Evolutionary conservation across 2,113 vertebrate species (phyloP).

Genomic region (Phyllostomus discolor): DNA sequence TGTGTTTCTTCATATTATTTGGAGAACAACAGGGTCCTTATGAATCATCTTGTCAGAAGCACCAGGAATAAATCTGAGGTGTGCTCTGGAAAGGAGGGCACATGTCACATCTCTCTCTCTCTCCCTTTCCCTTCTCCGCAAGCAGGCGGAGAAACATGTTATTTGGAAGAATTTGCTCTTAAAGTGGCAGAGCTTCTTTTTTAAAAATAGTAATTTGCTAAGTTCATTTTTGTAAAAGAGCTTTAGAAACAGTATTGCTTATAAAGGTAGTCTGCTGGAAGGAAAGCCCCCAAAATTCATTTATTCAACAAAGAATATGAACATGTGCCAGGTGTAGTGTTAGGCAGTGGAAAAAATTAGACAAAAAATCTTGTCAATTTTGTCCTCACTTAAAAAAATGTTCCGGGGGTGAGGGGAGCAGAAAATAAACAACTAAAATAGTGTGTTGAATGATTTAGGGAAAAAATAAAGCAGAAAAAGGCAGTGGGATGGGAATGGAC

Average conservation of each 20-base stretch:
- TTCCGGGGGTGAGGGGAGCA: neutral
- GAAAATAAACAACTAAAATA: neutral
- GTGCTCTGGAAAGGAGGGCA: neutral
- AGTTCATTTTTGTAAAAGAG: neutral
- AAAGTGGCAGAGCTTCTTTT: neutral
- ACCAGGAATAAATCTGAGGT: conserved; percentile 37
- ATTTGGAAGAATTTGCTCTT: fast-evolving
- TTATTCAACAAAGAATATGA: neutral
- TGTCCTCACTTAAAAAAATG: neutral
- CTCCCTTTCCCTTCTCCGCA: neutral
- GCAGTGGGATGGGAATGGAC: neutral
- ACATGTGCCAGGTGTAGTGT: neutral
- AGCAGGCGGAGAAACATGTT: neutral
- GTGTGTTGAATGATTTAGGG: neutral
- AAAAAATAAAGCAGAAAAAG: neutral
- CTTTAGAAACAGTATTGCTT: neutral
- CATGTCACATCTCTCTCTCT: neutral
- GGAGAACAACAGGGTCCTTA: neutral
- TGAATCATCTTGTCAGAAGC: conserved; percentile 53
- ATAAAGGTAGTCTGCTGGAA: neutral
- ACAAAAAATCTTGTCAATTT: neutral
- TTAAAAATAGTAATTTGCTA: neutral
- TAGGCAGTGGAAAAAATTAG: neutral
- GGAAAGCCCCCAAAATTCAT: neutral
- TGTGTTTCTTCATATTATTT: conserved; percentile 43